Evolutionary conservation across 2,797 vertebrate species (phyloP), one percentile per base, ranked within the genome.

Genomic region (Scolopax bukidnonensis): DNA sequence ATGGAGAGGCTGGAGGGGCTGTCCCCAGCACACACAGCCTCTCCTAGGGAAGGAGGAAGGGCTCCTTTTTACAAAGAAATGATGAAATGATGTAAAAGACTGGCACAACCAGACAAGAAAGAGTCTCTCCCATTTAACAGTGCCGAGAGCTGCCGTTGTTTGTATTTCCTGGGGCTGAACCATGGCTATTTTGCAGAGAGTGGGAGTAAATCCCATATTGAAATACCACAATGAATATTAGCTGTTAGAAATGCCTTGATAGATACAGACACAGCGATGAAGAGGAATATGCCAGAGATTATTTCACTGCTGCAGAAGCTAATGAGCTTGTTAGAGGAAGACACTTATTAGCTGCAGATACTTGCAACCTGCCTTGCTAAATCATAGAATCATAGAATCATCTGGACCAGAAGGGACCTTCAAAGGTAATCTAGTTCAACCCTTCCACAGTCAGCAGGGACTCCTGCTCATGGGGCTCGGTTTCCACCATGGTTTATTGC

Each of bases 201-300:
- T 56, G 51, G 81, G 86, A 96, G 54, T 83, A 94, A 94, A 95
- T 87, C 70, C 56, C 95, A 60, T 51, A 76, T 3, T 88, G 91
- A 71, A 95, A 94, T 45, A 89, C 93, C 84, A 84, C 92, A 87
- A 10, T 84, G 86, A 93, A 51, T 70, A 90, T 93, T 74, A 79
- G 74, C 88, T 84, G 84, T 89, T 83, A 92, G 86, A 74, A 93
- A 90, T 68, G 78, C 53, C 71, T 83, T 41, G 36, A 87, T 70
- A 87, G 77, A 84, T 95, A 92, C 33, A 92, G 84, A 68, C 90
- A 88, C 78, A 92, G 77, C 60, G 90, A 94, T 68, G 45, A 84
- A 84, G 64, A 84, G 63, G 86, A 83, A 78, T 89, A 82, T 59
- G 50, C 67, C 83, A 96, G 91, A 88, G 90, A 88, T 75, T 11